phyloP scores from a whole-genome alignment of 2,888 invertebrate species.

The Anoplius nigerrimus region DNA sequence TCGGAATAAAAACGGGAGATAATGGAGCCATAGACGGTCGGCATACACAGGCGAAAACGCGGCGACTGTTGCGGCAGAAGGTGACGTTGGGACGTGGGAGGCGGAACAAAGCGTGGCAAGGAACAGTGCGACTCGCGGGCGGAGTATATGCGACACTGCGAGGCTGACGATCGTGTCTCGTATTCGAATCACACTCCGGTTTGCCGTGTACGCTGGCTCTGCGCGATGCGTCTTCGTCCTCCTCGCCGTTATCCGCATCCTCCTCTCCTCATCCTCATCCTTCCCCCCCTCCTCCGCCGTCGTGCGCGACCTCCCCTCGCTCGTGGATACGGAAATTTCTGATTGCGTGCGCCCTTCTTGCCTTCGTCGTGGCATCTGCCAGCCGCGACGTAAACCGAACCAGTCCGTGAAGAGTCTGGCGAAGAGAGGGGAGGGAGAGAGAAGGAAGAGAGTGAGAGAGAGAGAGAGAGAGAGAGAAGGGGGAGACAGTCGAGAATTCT shows the following conservation, averaged over 20 bases:
- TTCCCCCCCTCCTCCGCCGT: slow-evolving; percentile 9
- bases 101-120: slow-evolving; percentile 15
- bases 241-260: slow-evolving; percentile 18
- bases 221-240: slow-evolving; percentile 37
- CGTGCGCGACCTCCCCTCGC: neutral
- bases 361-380: slow-evolving; percentile 13
- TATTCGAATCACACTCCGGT: slow-evolving; percentile 48
- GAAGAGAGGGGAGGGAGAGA: slow-evolving; percentile 1
- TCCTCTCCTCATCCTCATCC: slow-evolving; percentile 20
- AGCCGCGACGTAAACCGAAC: neutral
- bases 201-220: slow-evolving; percentile 47
- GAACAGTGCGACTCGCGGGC: too few relatives aligned
- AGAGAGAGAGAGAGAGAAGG: neutral
- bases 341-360: slow-evolving; percentile 25
- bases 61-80: neutral
- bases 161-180: slow-evolving; percentile 29
- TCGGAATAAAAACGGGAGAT: neutral
- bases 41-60: too few relatives aligned
- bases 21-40: neutral
- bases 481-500: slow-evolving; percentile 1
- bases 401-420: neutral
- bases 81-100: slow-evolving; percentile 12
- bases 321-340: slow-evolving; percentile 32
- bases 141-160: too few relatives aligned
- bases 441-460: neutral